phyloP scores from a whole-genome alignment of 1,140 invertebrate genomes.

The Eurosta solidaginis region DNA sequence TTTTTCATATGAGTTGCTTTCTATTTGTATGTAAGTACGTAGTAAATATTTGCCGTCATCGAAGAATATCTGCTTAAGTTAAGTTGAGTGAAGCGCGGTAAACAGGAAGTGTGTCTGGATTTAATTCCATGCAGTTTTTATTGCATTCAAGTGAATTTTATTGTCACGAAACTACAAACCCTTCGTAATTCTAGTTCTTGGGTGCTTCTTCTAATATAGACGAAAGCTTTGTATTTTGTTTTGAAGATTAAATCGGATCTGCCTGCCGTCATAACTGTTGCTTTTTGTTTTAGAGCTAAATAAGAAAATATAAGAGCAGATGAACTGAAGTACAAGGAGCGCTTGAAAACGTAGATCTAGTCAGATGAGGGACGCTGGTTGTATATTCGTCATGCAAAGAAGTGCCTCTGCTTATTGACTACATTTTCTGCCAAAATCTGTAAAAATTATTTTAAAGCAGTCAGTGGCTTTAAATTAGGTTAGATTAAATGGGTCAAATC shows the following conservation, averaged over 20 bases:
- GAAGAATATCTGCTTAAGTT: slow-evolving; percentile 7
- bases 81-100: slow-evolving; percentile 10
- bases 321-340: neutral
- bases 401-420: too few relatives aligned
- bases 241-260: too few relatives aligned
- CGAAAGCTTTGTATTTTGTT: neutral
- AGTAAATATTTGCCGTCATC: too few relatives aligned
- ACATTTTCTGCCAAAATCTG: too few relatives aligned
- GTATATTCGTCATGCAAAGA: too few relatives aligned
- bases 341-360: neutral
- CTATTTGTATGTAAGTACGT: too few relatives aligned
- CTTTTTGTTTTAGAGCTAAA: too few relatives aligned
- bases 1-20: neutral
- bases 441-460: too few relatives aligned
- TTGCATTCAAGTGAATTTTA: neutral
- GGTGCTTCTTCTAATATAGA: neutral
- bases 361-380: too few relatives aligned
- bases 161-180: neutral
- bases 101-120: slow-evolving; percentile 2
- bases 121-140: neutral
- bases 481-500: too few relatives aligned
- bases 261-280: too few relatives aligned
- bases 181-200: neutral
- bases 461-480: too few relatives aligned
- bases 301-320: neutral